A percentile compares a stretch with the other conserved stretches of the same genome.
Evolutionary conservation across 1,140 invertebrate genomes (phyloP).

Genomic region (Amyelois transitella): DNA sequence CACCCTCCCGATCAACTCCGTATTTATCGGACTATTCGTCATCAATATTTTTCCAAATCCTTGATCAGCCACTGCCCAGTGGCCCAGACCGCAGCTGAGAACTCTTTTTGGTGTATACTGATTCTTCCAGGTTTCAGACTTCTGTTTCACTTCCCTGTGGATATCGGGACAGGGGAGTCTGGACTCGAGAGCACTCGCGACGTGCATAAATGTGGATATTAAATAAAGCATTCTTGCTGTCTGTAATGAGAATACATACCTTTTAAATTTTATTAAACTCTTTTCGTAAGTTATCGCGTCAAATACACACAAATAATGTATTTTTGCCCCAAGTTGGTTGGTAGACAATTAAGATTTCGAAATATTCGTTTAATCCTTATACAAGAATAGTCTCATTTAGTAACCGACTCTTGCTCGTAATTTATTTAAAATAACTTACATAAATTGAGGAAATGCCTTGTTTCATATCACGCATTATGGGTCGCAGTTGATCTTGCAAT

Average conservation of each 20-base stretch:
- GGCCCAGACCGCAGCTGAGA: slow-evolving; percentile 47
- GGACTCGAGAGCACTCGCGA: slow-evolving; percentile 40
- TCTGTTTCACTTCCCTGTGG: slow-evolving; percentile 26
- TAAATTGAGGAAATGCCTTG: slow-evolving; percentile 58
- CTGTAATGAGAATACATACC: slow-evolving; percentile 25
- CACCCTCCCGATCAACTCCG: slow-evolving; percentile 51
- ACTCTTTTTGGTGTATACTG: slow-evolving; percentile 37
- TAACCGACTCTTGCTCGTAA: too few species aligned
- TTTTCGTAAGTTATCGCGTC: too few species aligned
- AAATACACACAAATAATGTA: too few species aligned
- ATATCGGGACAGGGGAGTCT: slow-evolving; percentile 46
- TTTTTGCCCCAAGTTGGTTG: too few species aligned
- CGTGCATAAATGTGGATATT: slow-evolving; percentile 51
- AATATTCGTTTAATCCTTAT: too few species aligned
- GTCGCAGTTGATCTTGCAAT: slow-evolving; percentile 55
- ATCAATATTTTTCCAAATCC: slow-evolving; percentile 52
- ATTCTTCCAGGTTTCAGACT: slow-evolving; percentile 51
- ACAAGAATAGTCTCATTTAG: too few species aligned
- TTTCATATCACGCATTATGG: slow-evolving; percentile 57
- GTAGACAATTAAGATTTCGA: too few species aligned
- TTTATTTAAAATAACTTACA: slow-evolving; percentile 40
- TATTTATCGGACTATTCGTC: slow-evolving; percentile 39
- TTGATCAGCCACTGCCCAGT: slow-evolving; percentile 56
- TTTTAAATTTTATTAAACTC: slow-evolving; percentile 5
- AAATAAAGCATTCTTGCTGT: slow-evolving; percentile 51